Base-by-base conservation (phyloP, 2,888 invertebrate species). In the Byasa hedistus region DNA sequence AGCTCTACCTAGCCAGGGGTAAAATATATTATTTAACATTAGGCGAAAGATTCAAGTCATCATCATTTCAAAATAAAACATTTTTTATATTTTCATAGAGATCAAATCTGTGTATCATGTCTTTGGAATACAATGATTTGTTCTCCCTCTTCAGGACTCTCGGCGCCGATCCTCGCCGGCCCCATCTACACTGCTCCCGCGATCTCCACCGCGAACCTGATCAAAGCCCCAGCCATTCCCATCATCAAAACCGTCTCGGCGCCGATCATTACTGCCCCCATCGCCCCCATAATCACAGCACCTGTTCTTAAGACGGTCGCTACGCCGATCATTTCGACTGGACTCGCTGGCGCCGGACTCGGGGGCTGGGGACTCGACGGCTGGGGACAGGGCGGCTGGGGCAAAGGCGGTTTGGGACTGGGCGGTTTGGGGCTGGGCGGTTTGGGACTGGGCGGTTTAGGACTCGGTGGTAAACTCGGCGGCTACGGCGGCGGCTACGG, bases 201-300 rank as follows among this genome's bases (percentile, higher is more conserved):
- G 51, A 78, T 89, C 58, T 91, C 90, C 48, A 79, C 83, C 44
- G 84, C 85, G 12, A 87, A 83, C 75, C 39, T 88, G 17, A 69
- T 79, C 64, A 87, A 82, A 67, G 89, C 87, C 0, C 83, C 88
- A 21, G 87, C 88, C 1, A 87, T 90, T 56, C 80, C 88, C 2
- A 69, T 90, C 15, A 78, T 88, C 69, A 82, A 71, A 58, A 83
- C 86, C 17, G 73, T 79, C 3, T 74, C 79, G 10, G 78, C 80
- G 1, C 77, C 81, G 0, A 69, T 80, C 17, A 69, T 77, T 69
- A 61, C 73, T 7, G 68, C 67, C 3, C 66, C 66, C 10, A 67
- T 72, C 19, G 75, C 82, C 5, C 84, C 86, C 5, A 73, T 86
- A 3, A 69, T 81, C 36, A 76, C 78, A 39, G 80, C 84, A 3